Evolutionary conservation across 2,797 vertebrate genomes (phyloP).

Genomic region (Anas georgica): DNA sequence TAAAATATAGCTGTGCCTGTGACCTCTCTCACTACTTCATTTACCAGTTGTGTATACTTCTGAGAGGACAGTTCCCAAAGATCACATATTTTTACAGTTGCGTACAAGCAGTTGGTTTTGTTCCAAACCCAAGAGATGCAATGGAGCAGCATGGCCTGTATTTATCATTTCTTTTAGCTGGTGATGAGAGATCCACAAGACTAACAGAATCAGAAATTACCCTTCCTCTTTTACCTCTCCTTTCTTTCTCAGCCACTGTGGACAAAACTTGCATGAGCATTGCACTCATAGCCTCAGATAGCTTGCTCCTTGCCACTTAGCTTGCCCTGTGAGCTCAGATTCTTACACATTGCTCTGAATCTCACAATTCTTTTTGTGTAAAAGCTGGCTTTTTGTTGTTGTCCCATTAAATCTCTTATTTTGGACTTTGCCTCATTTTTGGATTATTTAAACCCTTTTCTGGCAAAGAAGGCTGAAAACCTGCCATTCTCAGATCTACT

Average conservation of each 20-base stretch:
- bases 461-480: neutral
- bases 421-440: neutral
- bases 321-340: neutral
- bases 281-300: neutral
- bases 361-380: neutral
- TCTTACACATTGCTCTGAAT: neutral
- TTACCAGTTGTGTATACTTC: neutral
- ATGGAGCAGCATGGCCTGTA: neutral
- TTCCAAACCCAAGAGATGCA: neutral
- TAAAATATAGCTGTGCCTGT: neutral
- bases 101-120: accelerated
- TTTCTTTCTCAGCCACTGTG: neutral
- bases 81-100: neutral
- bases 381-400: neutral
- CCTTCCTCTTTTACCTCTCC: neutral
- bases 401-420: neutral
- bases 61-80: neutral
- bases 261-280: neutral
- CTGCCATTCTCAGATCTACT: neutral
- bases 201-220: neutral
- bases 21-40: neutral
- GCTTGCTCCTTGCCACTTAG: neutral
- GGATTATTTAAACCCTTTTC: neutral
- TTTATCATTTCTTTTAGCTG: neutral
- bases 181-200: neutral